phyloP scores from a whole-genome alignment of 2,113 vertebrate genomes.

The Heterocephalus glaber region DNA sequence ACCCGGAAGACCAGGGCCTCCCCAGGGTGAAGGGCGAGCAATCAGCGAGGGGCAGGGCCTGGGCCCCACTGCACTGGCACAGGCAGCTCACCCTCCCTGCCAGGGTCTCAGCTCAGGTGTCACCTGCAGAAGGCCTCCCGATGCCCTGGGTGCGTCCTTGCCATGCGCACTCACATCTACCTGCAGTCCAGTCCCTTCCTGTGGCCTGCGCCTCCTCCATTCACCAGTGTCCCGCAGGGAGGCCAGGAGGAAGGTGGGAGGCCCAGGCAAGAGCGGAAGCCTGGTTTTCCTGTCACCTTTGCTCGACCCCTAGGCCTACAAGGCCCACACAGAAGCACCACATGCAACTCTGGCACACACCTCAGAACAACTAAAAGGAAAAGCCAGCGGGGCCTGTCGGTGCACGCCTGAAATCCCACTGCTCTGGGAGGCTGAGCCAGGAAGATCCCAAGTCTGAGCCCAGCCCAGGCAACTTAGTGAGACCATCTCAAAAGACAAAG shows the following conservation, averaged over 20 bases:
- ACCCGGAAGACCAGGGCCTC: no score
- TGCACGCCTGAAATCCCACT: neutral
- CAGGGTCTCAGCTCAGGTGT: no score
- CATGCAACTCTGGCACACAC: neutral
- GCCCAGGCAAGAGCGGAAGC: neutral
- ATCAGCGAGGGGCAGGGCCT: no score
- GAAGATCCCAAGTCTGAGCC: neutral
- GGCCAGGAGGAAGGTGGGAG: neutral
- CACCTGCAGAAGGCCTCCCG: no score
- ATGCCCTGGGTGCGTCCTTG: no score
- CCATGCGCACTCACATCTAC: no score
- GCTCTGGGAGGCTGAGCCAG: neutral
- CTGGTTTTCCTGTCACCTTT: rapidly evolving
- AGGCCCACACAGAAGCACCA: neutral
- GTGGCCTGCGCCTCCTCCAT: no score
- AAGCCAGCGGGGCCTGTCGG: neutral
- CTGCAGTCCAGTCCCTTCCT: no score
- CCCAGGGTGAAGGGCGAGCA: no score
- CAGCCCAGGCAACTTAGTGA: neutral
- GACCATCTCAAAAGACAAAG: neutral
- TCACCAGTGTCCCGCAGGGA: no score
- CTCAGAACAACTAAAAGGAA: neutral
- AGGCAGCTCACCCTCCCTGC: no score
- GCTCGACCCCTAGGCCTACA: neutral
- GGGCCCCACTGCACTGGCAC: no score